Base-by-base conservation (phyloP, 2,113 vertebrate species). In the Plectropomus leopardus region DNA sequence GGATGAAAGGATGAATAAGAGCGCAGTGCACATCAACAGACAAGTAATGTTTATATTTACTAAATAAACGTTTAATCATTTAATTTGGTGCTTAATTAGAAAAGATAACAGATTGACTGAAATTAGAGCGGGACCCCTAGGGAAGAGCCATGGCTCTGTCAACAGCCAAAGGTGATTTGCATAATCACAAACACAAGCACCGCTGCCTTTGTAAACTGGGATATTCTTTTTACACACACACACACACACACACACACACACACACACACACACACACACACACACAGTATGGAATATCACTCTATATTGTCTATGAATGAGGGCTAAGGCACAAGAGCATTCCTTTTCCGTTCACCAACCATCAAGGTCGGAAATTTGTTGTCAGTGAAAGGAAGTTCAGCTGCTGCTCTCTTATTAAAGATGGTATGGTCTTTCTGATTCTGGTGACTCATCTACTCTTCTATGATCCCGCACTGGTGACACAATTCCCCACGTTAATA, bases 151-250 rank as follows among this genome's bases (percentile, higher is more conserved):
- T 76, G 76, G 57, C 85, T 91, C 81, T 86, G 89, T 92, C 90
- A 92, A 90, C 83, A 91, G 82, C 83, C 82, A 83, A 60, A 82
- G 80, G 82, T 86, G 70, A 92, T 90, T 91, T 91, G 80, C 86
- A 88, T 92, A 91, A 89, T 91, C 34, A 32, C 76, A 78, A 85
- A 74, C 54, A 83, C 75, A 85, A 92, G 86, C 80, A 74, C 24
- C 11, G 77, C 70, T 64, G 81, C 55, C 47, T 81, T 76, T 45
- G 40, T 71, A 66, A 32, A 24, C 42, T 36, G 59, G 59, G 55
- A 73, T 70, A 83, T 61, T 77, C 42, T 26, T 48, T 57, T 59
- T 45, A 30, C n/a, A 53, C 60, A 63, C 6, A 28, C 14, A n/a
- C 36, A 28, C 6, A 28, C 14, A n/a, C 34, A 30, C 75, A 77